Evolutionary conservation across 2,888 invertebrate species (phyloP).

Genomic region (Lepidocyrtoides sp.): DNA sequence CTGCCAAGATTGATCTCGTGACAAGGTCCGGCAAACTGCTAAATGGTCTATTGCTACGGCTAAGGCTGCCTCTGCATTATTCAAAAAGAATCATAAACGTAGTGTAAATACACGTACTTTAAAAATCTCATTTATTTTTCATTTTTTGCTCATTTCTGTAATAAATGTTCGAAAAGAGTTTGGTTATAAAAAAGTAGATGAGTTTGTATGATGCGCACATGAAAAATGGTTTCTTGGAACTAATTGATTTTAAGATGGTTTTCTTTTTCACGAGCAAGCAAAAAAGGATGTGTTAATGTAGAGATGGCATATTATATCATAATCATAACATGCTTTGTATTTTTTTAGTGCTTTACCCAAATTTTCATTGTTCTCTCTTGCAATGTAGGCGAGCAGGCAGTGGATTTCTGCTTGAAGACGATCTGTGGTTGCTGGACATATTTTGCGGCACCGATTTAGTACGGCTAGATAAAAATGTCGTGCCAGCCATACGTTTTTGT

Average conservation of each 20-base stretch:
- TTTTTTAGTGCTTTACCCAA: constrained; percentile 58
- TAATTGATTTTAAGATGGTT: constrained; percentile 31
- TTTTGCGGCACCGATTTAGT: constrained; percentile 66
- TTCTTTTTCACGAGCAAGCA: background rate
- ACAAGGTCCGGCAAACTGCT: constrained; percentile 79
- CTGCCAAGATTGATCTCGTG: constrained; percentile 79
- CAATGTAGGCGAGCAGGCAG: constrained; percentile 82
- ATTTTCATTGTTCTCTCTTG: constrained; percentile 76
- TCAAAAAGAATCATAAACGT: background rate
- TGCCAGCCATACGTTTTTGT: constrained; percentile 61
- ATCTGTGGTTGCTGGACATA: constrained; percentile 65
- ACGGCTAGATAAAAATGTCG: constrained; percentile 77
- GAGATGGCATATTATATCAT: background rate
- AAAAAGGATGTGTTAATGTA: background rate
- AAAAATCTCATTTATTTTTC: constrained; percentile 43
- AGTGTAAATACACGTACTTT: background rate
- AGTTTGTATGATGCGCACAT: background rate
- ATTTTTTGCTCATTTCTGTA: background rate
- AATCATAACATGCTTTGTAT: background rate
- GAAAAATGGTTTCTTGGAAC: constrained; percentile 44
- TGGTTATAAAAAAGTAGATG: no score
- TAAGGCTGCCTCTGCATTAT: constrained; percentile 67
- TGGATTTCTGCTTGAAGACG: constrained; percentile 81
- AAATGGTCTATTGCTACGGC: constrained; percentile 81
- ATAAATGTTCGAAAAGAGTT: background rate